Evolutionary conservation across 2,113 vertebrate species (phyloP).

Genomic region (Dipodomys spectabilis): DNA sequence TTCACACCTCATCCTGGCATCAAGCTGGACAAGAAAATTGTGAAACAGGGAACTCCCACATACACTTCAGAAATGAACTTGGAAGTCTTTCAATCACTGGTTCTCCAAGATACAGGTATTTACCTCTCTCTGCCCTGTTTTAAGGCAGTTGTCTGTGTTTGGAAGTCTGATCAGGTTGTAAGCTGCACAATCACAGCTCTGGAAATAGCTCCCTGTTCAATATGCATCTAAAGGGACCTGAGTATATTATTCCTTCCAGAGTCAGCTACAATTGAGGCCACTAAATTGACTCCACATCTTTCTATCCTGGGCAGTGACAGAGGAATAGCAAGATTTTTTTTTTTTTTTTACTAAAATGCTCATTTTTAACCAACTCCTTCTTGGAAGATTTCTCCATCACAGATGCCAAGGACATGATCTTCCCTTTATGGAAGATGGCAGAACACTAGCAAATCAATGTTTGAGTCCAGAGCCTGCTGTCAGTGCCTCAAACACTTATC

Average conservation of each 20-base stretch:
- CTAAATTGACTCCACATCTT: conserved; percentile 74
- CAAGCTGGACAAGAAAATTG: conserved; percentile 14
- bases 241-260: conserved; percentile 45
- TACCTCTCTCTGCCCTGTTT: neutral
- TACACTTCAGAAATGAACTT: conserved; percentile 43
- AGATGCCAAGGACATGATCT: conserved; percentile 49
- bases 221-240: conserved; percentile 62
- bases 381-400: conserved; percentile 54
- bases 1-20: neutral
- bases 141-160: neutral
- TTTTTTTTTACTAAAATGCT: conserved; percentile 68
- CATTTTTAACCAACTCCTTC: conserved; percentile 60
- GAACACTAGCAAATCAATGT: conserved; percentile 59
- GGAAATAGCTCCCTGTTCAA: neutral
- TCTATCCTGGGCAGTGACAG: conserved; percentile 43
- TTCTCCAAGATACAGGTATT: neutral
- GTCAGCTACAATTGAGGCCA: neutral
- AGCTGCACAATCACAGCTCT: conserved; percentile 36
- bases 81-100: conserved; percentile 7
- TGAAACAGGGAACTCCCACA: neutral
- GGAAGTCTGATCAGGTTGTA: conserved; percentile 56
- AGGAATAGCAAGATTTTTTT: conserved; percentile 40
- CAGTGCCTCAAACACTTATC: conserved; percentile 8
- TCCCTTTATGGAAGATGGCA: conserved; percentile 51
- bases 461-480: neutral